Conservation (phyloP, 1,140 invertebrate genomes). For the Lasioglossum albipes region DNA sequence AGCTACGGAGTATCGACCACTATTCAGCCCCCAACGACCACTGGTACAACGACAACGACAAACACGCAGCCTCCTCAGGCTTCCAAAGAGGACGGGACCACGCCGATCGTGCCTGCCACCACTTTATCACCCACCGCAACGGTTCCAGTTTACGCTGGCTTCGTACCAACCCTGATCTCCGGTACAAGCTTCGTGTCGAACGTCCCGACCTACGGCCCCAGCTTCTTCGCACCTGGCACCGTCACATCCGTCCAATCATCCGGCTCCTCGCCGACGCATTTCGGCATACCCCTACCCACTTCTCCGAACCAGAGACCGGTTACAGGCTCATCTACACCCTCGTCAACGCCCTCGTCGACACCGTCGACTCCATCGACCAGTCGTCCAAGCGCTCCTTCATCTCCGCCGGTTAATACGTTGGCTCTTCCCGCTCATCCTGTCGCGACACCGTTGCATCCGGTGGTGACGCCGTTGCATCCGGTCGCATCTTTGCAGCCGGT, state of each 20-base stretch:
- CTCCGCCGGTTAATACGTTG: conserved; percentile 38
- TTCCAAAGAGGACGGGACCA: conserved; percentile 38
- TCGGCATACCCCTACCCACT: conserved; percentile 70
- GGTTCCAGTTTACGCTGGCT: conserved; percentile 65
- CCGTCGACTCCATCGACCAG: background rate
- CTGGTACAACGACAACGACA: conserved; percentile 36
- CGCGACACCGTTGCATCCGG: conserved; percentile 52
- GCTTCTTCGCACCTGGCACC: conserved; percentile 46
- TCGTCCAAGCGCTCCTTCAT: conserved; percentile 34
- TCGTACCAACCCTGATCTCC: conserved; percentile 63
- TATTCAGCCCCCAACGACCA: conserved; percentile 34
- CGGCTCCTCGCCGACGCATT: conserved; percentile 69
- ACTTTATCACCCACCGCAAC: conserved; percentile 1
- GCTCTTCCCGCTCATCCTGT: conserved; percentile 61
- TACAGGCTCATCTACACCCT: background rate
- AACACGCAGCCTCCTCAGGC: conserved; percentile 34
- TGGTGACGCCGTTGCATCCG: conserved; percentile 60
- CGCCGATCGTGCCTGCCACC: conserved; percentile 42
- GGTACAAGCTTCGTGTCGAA: conserved; percentile 55
- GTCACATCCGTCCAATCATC: conserved; percentile 55
- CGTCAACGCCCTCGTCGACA: conserved; percentile 2
- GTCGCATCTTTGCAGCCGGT: conserved; percentile 52
- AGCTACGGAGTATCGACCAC: conserved; percentile 61
- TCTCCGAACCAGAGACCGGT: conserved; percentile 25
- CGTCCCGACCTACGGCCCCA: conserved; percentile 60